A percentile compares a stretch with the other conserved stretches of the same genome.
phyloP scores from a whole-genome alignment of 30 jellyfish, hydroid and myxozoan genomes.

The Sanderia malayensis region DNA sequence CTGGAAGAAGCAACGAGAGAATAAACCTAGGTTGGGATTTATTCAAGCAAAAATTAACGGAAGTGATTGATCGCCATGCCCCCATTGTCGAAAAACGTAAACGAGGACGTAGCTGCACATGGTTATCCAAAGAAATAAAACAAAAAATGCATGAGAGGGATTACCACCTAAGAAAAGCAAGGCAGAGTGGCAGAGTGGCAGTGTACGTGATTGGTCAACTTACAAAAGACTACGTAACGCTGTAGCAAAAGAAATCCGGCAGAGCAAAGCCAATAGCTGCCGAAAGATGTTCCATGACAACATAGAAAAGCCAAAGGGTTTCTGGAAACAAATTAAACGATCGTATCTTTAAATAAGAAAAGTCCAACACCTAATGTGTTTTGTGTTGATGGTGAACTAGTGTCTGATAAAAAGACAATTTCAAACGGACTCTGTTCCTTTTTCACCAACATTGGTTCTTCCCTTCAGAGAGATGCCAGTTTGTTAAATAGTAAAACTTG shows the following conservation, averaged over 20 bases:
- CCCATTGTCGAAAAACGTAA: constrained; percentile 20
- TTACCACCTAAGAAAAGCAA: constrained; percentile 22
- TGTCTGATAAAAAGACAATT: no score
- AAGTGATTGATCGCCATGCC: constrained; percentile 37
- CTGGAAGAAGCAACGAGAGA: not conserved
- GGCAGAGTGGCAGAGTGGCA: constrained; percentile 25
- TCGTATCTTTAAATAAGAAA: constrained; percentile 24
- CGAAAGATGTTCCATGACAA: constrained; percentile 41
- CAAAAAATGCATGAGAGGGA: constrained; percentile 48
- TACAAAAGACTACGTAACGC: constrained; percentile 28
- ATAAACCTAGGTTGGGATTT: constrained; percentile 5
- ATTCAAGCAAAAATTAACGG: constrained; percentile 22
- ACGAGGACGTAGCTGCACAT: constrained; percentile 44
- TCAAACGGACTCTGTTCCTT: no score
- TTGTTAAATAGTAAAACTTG: constrained; percentile 8
- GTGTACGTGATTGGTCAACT: constrained; percentile 35
- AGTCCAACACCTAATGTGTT: constrained; percentile 27
- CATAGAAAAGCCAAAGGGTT: constrained; percentile 29
- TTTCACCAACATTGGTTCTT: no score
- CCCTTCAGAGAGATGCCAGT: constrained; percentile 22
- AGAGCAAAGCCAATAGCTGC: constrained; percentile 43
- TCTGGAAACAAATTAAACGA: constrained; percentile 22
- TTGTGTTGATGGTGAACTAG: no score
- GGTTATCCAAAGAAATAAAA: constrained; percentile 38
- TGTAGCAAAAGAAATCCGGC: constrained; percentile 30